Evolutionary conservation across 2,113 vertebrate species (phyloP).

Genomic region (Poecilia latipinna): DNA sequence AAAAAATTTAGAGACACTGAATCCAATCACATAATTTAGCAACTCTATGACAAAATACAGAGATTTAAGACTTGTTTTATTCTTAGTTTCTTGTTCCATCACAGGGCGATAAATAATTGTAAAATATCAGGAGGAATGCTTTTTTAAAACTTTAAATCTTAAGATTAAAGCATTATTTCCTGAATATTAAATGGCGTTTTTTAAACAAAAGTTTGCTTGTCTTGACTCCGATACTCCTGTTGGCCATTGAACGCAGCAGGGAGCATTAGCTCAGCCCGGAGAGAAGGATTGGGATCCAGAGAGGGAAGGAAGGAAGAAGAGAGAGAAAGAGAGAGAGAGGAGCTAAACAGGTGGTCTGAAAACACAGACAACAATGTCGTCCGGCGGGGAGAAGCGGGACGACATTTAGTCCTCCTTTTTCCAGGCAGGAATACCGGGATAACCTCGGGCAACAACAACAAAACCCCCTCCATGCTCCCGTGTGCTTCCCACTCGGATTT

Average conservation of each 20-base stretch:
- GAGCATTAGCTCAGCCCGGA: slow-evolving; percentile 50
- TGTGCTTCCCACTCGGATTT: slow-evolving; percentile 19
- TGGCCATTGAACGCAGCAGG: slow-evolving; percentile 48
- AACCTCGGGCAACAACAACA: slow-evolving; percentile 1
- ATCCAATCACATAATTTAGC: no score
- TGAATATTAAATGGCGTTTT: no score
- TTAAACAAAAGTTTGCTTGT: neutral
- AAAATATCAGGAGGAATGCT: no score
- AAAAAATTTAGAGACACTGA: no score
- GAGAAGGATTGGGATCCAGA: slow-evolving; percentile 20
- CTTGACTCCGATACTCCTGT: neutral
- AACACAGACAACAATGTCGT: slow-evolving; percentile 70
- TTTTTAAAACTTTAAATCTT: no score
- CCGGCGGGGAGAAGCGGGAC: slow-evolving; percentile 40
- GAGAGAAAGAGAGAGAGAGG: slow-evolving; percentile 24
- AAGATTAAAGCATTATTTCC: no score
- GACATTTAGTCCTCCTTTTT: slow-evolving; percentile 7
- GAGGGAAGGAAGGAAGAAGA: slow-evolving; percentile 16
- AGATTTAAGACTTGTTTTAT: no score
- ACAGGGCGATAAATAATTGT: no score
- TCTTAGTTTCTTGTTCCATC: no score
- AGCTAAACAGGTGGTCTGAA: slow-evolving; percentile 77
- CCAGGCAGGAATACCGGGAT: slow-evolving; percentile 30
- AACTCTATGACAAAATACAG: no score
- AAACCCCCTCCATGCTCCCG: slow-evolving; percentile 49